These are phyloP conservation scores for Parasteatoda lunata DNA, from an alignment of 2,888 invertebrate species.

Conservation along the genomic window DNA sequence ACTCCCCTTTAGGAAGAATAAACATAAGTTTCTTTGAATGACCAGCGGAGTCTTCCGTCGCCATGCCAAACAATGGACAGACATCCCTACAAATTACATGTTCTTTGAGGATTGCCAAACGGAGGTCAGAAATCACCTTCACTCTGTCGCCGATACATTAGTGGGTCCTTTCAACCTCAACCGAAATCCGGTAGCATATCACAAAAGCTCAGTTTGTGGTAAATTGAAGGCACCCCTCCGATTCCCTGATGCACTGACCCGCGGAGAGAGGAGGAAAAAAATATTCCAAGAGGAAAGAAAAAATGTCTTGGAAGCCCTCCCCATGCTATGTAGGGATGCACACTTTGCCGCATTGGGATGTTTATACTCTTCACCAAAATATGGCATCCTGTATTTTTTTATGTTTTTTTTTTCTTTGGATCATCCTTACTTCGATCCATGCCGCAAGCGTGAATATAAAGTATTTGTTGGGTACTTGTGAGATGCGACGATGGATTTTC, in stretches of 20 bases:
- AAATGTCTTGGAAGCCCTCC: not conserved
- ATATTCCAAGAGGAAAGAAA: not conserved
- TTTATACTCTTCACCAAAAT: not conserved
- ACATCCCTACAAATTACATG: not conserved
- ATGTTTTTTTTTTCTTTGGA: not conserved
- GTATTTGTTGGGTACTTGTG: not conserved
- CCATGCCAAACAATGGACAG: not conserved
- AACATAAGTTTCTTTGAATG: no score
- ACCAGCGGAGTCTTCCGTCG: not conserved
- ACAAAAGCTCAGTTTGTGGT: slow-evolving; percentile 55
- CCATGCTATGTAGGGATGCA: no score
- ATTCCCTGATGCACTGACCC: not conserved
- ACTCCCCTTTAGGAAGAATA: no score
- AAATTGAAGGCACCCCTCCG: not conserved
- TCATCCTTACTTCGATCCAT: not conserved
- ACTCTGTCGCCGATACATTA: slow-evolving; percentile 52
- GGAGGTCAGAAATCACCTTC: no score
- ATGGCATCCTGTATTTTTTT: not conserved
- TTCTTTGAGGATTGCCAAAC: not conserved
- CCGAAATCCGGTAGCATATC: slow-evolving; percentile 42
- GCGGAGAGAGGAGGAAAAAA: not conserved
- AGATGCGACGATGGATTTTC: no score
- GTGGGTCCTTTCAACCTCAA: slow-evolving; percentile 7
- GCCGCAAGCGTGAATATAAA: not conserved
- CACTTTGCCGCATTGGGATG: not conserved